Evolutionary conservation across 1,140 invertebrate genomes (phyloP).

Genomic region (Brachionus plicatilis): DNA sequence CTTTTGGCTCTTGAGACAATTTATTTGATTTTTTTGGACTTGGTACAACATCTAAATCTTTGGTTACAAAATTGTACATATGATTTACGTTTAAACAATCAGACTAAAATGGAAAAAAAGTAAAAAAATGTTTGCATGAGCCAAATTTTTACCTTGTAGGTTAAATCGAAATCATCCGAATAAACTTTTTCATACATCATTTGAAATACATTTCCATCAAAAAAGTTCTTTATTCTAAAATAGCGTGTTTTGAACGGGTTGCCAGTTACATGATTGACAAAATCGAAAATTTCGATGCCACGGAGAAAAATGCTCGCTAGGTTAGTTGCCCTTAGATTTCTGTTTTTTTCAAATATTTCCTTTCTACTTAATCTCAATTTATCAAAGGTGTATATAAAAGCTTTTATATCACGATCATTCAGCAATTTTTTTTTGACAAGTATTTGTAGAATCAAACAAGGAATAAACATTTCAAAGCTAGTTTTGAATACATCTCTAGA

Average conservation of each 20-base stretch:
- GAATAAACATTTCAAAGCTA: background rate
- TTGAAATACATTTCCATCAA: constrained; percentile 22
- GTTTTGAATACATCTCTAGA: background rate
- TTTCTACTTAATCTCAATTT: background rate
- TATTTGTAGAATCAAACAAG: background rate
- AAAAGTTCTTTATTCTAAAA: background rate
- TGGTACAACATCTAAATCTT: background rate
- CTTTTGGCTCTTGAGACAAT: background rate
- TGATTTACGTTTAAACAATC: background rate
- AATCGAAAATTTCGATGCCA: background rate
- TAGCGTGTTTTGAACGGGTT: background rate
- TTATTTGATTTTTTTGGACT: background rate
- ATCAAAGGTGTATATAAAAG: background rate
- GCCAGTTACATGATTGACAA: background rate
- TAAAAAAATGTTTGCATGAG: background rate
- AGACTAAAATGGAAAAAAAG: background rate
- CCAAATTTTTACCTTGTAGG: background rate
- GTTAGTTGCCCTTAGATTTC: background rate
- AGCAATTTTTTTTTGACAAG: background rate
- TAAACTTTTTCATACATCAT: background rate
- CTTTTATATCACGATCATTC: background rate
- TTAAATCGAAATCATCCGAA: background rate
- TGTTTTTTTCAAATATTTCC: background rate
- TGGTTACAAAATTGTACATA: background rate
- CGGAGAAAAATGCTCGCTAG: background rate